Conservation (phyloP, 2,888 invertebrate species). For the Mamestra brassicae region DNA sequence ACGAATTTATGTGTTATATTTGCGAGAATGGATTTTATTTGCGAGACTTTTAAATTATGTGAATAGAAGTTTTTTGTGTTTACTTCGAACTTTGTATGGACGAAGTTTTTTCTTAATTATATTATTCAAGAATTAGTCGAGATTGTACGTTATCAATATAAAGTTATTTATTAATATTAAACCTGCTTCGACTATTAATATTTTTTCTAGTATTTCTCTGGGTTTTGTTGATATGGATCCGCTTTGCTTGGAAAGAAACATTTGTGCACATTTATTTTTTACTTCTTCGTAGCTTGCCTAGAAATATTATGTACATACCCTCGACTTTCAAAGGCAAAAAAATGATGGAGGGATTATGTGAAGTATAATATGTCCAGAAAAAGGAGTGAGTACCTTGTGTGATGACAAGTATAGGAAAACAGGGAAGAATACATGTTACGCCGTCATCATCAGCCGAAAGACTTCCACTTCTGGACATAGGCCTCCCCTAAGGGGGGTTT, state of each 20-base stretch:
- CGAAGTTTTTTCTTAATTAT: slow-evolving; percentile 16
- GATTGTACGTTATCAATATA: slow-evolving; percentile 9
- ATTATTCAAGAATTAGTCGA: slow-evolving; percentile 1
- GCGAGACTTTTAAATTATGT: background rate
- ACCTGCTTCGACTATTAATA: slow-evolving; percentile 29
- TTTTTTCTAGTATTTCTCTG: slow-evolving; percentile 22
- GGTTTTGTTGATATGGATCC: slow-evolving; percentile 38
- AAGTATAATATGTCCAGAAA: too few relatives aligned
- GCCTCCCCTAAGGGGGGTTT: too few relatives aligned
- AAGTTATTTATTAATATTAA: slow-evolving; percentile 37
- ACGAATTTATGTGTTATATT: slow-evolving; percentile 43
- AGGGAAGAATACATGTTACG: too few relatives aligned
- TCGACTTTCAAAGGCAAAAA: too few relatives aligned
- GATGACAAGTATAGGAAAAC: too few relatives aligned
- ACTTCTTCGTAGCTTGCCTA: too few relatives aligned
- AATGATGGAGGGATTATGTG: too few relatives aligned
- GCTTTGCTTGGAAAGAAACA: slow-evolving; percentile 21
- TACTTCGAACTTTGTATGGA: background rate
- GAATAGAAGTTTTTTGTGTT: background rate
- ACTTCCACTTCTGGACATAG: too few relatives aligned
- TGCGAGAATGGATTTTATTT: slow-evolving; percentile 7
- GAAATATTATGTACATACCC: too few relatives aligned
- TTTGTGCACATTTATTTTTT: slow-evolving; percentile 20
- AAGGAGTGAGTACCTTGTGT: too few relatives aligned
- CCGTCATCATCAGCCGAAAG: too few relatives aligned